Evolutionary conservation across 2,888 invertebrate species (phyloP), one percentile per base, ranked within the genome.

Genomic region (Pachycephus smyrnensis): DNA sequence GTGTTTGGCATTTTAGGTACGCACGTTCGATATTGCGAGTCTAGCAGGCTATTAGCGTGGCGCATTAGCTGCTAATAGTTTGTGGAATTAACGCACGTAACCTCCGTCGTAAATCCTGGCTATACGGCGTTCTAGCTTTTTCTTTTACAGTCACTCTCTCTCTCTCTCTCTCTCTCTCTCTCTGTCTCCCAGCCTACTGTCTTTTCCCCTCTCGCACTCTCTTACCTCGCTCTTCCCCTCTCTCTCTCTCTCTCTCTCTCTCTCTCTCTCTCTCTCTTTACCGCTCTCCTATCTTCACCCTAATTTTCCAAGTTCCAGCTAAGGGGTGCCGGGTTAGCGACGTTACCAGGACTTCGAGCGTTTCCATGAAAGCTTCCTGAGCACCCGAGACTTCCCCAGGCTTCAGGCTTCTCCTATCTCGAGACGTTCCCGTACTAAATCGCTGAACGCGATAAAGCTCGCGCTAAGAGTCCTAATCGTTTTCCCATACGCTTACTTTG

Each of bases 391-490:
- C 40, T 40, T 69, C 15, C 31, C 69, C 11, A 69, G 69, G 69
- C n/a, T 12, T 12, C 30, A 32, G 4, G 31, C 69, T 32, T 69
- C 69, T 69, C 69, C 69, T 69, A 31, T 32, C 69, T 31, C 69
- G 12, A 30, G 69, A 32, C 32, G 32, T 32, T 11, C 81, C 79
- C 73, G 23, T 55, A 78, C 78, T 84, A 85, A 87, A 85, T 85
- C 82, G 83, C 75, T 77, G 73, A 68, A 71, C 75, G 80, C 83
- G 84, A 86, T 86, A 86, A 87, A 85, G 77, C 83, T 85, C 82
- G 81, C 82, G 82, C 82, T 83, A 82, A 84, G 81, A 80, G 80
- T 81, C 78, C 84, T 88, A 88, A 88, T 88, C 85, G 86, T 85
- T 88, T 85, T 83, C 83, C 84, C 85, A 86, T 83, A 86, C 85